phyloP scores from a whole-genome alignment of 1,140 invertebrate genomes.

The Wiebesia pumilae region DNA sequence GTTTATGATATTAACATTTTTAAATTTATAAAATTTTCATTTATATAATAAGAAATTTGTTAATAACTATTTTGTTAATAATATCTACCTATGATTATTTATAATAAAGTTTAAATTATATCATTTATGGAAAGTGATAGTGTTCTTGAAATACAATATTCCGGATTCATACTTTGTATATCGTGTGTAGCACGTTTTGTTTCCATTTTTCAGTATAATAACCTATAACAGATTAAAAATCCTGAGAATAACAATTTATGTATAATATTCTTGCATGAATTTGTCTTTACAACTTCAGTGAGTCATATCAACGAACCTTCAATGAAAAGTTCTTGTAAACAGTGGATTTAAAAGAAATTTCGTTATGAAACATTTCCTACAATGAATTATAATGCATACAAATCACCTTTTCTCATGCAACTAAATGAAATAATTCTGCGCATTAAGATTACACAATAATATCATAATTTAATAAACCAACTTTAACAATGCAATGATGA shows the following conservation, averaged over 20 bases:
- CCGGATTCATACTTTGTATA: background rate
- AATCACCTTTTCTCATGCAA: background rate
- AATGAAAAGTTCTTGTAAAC: constrained; percentile 10
- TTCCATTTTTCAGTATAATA: constrained; percentile 25
- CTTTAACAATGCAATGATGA: background rate
- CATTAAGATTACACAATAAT: background rate
- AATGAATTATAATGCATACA: constrained; percentile 1
- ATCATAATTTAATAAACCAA: background rate
- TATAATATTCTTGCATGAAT: background rate
- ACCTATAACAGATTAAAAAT: constrained; percentile 12
- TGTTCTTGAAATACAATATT: background rate
- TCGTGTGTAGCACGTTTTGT: background rate
- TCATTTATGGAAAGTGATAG: background rate
- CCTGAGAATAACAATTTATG: background rate
- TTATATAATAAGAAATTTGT: no score
- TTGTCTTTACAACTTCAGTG: constrained; percentile 11
- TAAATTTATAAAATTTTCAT: no score
- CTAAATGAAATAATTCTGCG: background rate
- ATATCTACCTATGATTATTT: no score
- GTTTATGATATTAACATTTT: no score
- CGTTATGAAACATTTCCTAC: background rate
- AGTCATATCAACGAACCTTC: constrained; percentile 16
- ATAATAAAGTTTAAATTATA: no score
- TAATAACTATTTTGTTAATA: no score
- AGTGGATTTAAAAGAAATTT: background rate